Conservation (phyloP, 2,797 vertebrate species). For the Taenioides sp. region DNA sequence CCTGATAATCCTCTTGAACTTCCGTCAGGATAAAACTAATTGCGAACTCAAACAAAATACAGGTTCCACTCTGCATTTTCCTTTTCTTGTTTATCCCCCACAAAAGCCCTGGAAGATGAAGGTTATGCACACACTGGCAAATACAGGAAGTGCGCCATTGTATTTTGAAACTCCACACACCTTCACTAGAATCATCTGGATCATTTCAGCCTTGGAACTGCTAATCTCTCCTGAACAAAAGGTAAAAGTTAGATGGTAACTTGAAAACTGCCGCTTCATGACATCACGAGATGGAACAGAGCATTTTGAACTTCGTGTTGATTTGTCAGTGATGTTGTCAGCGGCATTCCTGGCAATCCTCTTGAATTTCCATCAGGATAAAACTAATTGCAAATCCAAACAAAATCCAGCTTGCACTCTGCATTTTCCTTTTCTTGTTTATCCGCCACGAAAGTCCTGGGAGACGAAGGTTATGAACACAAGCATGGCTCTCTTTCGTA, state of each 20-base stretch:
- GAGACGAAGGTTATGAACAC: constrained; percentile 18
- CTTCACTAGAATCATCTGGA: too few species aligned
- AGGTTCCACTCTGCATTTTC: not conserved
- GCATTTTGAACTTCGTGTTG: too few species aligned
- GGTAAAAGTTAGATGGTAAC: too few species aligned
- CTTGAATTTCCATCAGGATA: not conserved
- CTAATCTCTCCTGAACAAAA: too few species aligned
- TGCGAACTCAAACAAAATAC: constrained; percentile 1
- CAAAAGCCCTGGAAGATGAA: constrained; percentile 16
- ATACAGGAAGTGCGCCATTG: too few species aligned
- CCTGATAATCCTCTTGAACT: not conserved
- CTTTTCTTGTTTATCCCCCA: constrained; percentile 1
- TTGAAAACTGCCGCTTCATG: too few species aligned
- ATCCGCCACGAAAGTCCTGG: constrained; percentile 5
- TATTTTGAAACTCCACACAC: too few species aligned
- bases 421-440: constrained; percentile 2
- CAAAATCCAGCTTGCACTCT: constrained; percentile 5
- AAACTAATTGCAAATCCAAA: constrained; percentile 3
- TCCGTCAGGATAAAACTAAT: not conserved
- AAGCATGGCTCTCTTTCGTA: not conserved
- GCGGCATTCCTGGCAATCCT: not conserved
- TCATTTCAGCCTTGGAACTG: too few species aligned
- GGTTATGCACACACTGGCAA: not conserved
- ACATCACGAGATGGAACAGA: too few species aligned
- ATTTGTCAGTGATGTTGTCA: not conserved